Evolutionary conservation across 2,113 vertebrate species (phyloP).

Genomic region (Periophthalmus modestus): DNA sequence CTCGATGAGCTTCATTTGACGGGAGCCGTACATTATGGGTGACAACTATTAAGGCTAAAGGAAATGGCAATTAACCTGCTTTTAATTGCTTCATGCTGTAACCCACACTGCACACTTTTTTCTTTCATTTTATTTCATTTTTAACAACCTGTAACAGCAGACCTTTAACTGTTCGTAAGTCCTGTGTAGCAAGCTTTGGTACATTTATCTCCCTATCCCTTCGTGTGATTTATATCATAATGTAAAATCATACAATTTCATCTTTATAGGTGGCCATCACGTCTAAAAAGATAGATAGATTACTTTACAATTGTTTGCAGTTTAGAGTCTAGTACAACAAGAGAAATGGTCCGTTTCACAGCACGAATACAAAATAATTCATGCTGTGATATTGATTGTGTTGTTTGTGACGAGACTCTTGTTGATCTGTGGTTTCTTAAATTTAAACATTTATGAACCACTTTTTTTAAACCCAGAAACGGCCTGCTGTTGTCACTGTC

Average conservation of each 20-base stretch:
- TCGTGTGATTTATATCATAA: neutral
- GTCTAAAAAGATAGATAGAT: neutral
- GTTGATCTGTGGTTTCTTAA: neutral
- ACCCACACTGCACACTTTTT: no score
- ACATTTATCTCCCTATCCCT: no score
- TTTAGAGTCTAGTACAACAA: neutral
- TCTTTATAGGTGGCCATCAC: neutral
- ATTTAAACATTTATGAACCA: neutral
- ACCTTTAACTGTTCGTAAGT: no score
- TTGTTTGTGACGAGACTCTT: neutral
- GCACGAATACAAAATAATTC: neutral
- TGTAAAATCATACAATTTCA: neutral
- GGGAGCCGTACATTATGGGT: no score
- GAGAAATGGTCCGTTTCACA: neutral
- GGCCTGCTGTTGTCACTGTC: neutral
- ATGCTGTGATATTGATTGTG: neutral
- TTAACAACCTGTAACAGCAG: no score
- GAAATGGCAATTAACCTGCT: constrained; percentile 47
- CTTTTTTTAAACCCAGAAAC: neutral
- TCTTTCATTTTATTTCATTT: no score
- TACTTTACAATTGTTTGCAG: neutral
- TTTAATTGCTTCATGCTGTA: constrained; percentile 60
- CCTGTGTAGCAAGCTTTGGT: neutral
- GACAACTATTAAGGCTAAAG: constrained; percentile 25
- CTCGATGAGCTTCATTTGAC: no score